Conservation (phyloP, 2,888 invertebrate species). For the Tuberolachnus salignus region DNA sequence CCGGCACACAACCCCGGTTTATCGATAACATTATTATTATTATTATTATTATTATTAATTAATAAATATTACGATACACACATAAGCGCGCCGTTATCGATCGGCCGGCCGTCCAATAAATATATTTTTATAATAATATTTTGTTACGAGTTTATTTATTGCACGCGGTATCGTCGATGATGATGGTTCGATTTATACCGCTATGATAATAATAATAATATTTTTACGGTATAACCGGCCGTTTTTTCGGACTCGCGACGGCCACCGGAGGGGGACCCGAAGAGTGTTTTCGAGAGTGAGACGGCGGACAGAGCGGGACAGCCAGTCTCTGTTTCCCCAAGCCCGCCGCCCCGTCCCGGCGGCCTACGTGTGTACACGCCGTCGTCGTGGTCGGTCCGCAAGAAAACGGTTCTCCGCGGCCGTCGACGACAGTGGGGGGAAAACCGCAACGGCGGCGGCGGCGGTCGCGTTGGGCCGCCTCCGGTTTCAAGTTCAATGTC, state of each 20-base stretch:
- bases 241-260: conserved; percentile 3
- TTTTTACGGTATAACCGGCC: conserved; percentile 15
- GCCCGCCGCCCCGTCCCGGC: not conserved
- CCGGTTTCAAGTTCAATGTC: conserved; percentile 55
- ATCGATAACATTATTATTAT: too few species aligned
- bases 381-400: too few species aligned
- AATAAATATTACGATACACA: too few species aligned
- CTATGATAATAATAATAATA: conserved; percentile 31
- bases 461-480: conserved; percentile 26
- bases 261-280: not conserved
- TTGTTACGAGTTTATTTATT: too few species aligned
- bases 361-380: too few species aligned
- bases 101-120: too few species aligned
- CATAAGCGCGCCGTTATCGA: too few species aligned
- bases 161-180: not conserved
- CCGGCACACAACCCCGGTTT: too few species aligned
- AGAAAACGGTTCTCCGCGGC: conserved; percentile 32
- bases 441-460: not conserved
- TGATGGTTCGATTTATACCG: conserved; percentile 10
- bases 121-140: too few species aligned
- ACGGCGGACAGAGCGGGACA: too few species aligned
- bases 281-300: not conserved
- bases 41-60: too few species aligned
- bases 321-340: not conserved
- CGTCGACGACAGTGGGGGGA: not conserved